Conservation (phyloP, 2,113 vertebrate species). For the Ciconia maguari region DNA sequence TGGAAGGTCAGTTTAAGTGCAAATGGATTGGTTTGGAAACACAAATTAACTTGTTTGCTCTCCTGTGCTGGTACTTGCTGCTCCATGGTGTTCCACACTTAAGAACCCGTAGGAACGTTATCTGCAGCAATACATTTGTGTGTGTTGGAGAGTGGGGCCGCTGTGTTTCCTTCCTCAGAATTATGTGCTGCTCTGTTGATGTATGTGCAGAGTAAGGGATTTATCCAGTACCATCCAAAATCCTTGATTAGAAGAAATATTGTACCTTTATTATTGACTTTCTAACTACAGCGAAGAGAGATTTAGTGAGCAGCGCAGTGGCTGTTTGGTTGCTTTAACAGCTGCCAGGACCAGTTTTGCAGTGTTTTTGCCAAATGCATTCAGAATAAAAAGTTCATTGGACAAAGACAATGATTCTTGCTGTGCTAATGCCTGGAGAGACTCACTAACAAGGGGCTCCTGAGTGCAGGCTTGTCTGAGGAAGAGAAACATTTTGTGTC, state of each 20-base stretch:
- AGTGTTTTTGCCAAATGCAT: conserved; percentile 27
- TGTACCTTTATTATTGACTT: background rate
- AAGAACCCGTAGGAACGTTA: background rate
- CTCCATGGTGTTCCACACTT: background rate
- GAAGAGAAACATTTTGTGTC: background rate
- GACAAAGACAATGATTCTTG: conserved; percentile 36
- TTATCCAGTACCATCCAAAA: background rate
- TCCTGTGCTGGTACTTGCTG: background rate
- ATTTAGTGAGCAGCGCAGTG: background rate
- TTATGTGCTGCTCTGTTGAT: background rate
- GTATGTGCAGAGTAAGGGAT: background rate
- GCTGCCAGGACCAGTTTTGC: background rate
- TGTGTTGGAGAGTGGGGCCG: accelerated
- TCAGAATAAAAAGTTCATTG: conserved; percentile 16
- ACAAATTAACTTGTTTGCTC: accelerated
- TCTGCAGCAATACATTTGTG: background rate
- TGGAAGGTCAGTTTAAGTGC: background rate
- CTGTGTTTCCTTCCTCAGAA: background rate
- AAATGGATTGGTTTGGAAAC: background rate
- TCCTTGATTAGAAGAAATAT: background rate
- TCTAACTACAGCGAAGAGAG: background rate
- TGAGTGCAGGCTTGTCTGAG: background rate
- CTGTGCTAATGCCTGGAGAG: background rate
- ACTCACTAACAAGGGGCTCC: background rate
- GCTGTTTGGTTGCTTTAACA: background rate